Conservation (phyloP, 1,140 invertebrate species). For the Drosophila orosa region DNA sequence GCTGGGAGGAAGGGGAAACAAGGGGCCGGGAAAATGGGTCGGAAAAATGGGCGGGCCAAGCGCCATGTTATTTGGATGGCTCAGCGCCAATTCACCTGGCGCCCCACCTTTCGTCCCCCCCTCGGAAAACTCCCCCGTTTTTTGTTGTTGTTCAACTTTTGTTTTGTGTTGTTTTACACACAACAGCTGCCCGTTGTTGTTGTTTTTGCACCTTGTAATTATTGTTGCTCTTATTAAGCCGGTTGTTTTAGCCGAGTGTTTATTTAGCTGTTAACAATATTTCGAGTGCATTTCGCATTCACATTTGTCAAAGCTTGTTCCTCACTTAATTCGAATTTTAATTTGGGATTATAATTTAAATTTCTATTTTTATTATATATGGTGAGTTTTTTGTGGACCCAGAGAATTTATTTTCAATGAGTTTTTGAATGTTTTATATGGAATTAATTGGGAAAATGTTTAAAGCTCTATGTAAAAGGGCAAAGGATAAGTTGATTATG, state of each 20-base stretch:
- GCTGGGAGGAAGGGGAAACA: neutral
- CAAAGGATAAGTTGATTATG: neutral
- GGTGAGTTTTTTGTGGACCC: neutral
- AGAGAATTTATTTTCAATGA: neutral
- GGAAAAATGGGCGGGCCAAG: constrained; percentile 4
- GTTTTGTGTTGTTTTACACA: constrained; percentile 35
- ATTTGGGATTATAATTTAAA: constrained; percentile 13
- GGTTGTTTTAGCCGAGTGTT: constrained; percentile 34
- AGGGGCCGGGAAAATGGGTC: neutral
- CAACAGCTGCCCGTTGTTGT: constrained; percentile 29
- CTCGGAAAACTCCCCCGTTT: neutral
- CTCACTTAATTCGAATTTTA: constrained; percentile 4
- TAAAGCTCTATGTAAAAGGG: neutral
- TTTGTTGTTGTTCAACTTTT: constrained; percentile 31
- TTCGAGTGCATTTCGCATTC: constrained; percentile 38
- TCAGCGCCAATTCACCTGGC: constrained; percentile 26
- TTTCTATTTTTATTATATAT: constrained; percentile 1
- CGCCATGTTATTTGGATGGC: constrained; percentile 39
- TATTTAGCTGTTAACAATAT: constrained; percentile 53
- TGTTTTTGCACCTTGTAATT: constrained; percentile 30
- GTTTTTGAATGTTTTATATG: neutral
- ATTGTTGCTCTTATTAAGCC: constrained; percentile 38
- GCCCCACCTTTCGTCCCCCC: neutral
- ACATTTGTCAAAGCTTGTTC: constrained; percentile 3
- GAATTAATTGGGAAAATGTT: neutral